Conservation (phyloP, 2,113 vertebrate genomes). For the Cheirogaleus medius region DNA sequence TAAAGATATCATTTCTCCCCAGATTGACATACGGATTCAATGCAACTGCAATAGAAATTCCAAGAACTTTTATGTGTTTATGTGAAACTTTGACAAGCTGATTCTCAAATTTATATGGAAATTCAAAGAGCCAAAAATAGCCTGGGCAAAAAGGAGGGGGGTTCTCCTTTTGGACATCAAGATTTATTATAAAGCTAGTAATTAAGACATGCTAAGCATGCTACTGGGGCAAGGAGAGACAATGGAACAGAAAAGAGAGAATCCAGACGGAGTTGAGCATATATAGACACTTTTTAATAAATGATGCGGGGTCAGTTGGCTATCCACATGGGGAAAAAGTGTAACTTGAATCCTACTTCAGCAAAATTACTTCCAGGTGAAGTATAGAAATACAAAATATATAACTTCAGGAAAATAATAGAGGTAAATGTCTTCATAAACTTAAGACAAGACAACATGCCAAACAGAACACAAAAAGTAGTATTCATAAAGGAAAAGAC, state of each 20-base stretch:
- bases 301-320: background rate
- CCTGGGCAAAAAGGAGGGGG: background rate
- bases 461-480: background rate
- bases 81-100: background rate
- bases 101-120: constrained; percentile 16
- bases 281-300: background rate
- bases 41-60: background rate
- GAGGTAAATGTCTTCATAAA: background rate
- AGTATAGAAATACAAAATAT: background rate
- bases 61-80: background rate
- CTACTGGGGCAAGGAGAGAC: background rate
- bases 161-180: background rate
- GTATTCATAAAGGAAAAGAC: background rate
- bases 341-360: background rate
- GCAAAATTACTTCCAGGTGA: background rate
- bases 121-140: background rate
- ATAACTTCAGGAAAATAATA: background rate
- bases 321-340: background rate
- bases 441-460: background rate
- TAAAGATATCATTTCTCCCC: background rate
- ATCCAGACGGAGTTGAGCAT: background rate
- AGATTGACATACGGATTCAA: background rate
- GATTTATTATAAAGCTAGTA: background rate
- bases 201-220: background rate
- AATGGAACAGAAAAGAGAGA: background rate